Evolutionary conservation across 2,888 invertebrate species (phyloP), one percentile per base, ranked within the genome.

Genomic region (Hydrotaea cyrtoneurina): DNA sequence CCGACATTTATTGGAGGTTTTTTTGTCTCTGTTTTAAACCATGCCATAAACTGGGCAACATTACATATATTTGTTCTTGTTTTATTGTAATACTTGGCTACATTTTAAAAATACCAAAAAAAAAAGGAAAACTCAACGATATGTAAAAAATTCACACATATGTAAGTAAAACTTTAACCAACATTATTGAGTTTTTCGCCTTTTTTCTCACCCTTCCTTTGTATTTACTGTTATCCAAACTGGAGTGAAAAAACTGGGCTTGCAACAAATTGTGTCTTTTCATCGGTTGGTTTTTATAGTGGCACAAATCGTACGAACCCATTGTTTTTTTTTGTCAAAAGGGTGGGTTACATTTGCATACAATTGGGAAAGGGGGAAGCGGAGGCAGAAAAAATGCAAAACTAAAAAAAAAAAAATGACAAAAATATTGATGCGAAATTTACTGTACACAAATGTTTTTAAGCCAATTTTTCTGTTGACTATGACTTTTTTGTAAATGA

Each of bases 351-450:
- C 62, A 62, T 31, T 62, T 75, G 17, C 78, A 74, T 77, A 73
- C 76, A 80, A 80, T 84, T 75, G 75, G 11, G 59, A 78, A 13
- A 8, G 8, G 8, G 39, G 7, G 39, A 39, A 11, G 43, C 15
- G 43, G n/a, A 10, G 10, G 10, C 43, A 43, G 11, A 10, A 43
- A 50, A n/a, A n/a, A 66, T 75, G 36, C 50, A 66, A 72, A 64
- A 64, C 23, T 36, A 46, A 69, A 26, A 19, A 19, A 74, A 17
- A 62, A 50, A 64, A 75, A 50, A 46, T 7, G n/a, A 62, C 62
- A 57, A 53, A 69, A 59, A 79, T 53, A 76, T 69, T 46, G 36
- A 66, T 50, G 66, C 19, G 15, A 64, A 76, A 55, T 53, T 50
- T 75, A 55, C 17, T 71, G 50, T 15, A 55, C 13, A 78, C 15